phyloP scores from a whole-genome alignment of 2,113 vertebrate genomes.

The Meles meles region DNA sequence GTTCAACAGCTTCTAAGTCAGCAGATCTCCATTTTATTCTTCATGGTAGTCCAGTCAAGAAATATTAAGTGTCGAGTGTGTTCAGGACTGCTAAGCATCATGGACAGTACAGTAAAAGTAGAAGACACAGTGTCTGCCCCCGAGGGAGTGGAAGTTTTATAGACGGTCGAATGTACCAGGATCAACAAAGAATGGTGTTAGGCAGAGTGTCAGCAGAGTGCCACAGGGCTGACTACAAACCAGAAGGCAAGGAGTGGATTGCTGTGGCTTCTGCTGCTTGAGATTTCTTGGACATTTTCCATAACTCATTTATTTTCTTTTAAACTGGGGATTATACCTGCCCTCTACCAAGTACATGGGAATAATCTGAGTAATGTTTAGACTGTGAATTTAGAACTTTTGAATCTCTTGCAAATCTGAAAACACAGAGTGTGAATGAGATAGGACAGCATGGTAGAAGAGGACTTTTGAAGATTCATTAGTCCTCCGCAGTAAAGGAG shows the following conservation, averaged over 20 bases:
- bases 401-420: background rate
- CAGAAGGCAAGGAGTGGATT: background rate
- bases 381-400: background rate
- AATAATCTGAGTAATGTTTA: constrained; percentile 12
- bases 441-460: background rate
- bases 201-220: background rate
- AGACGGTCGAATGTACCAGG: background rate
- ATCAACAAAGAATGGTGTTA: background rate
- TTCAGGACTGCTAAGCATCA: background rate
- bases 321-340: background rate
- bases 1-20: constrained; percentile 6
- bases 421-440: background rate
- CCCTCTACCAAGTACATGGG: background rate
- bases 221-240: background rate
- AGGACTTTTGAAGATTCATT: background rate
- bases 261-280: background rate
- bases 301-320: constrained; percentile 22
- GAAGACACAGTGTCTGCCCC: background rate
- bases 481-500: background rate
- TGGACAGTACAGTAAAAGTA: background rate
- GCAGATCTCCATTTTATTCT: background rate
- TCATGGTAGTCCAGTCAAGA: background rate
- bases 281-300: constrained; percentile 5
- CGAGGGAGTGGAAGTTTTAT: background rate
- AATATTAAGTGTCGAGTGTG: background rate